Evolutionary conservation across 35 echinoderm and acorn worm genomes (phyloP), one percentile per base, ranked within the genome.

Genomic region (Acanthaster planci): DNA sequence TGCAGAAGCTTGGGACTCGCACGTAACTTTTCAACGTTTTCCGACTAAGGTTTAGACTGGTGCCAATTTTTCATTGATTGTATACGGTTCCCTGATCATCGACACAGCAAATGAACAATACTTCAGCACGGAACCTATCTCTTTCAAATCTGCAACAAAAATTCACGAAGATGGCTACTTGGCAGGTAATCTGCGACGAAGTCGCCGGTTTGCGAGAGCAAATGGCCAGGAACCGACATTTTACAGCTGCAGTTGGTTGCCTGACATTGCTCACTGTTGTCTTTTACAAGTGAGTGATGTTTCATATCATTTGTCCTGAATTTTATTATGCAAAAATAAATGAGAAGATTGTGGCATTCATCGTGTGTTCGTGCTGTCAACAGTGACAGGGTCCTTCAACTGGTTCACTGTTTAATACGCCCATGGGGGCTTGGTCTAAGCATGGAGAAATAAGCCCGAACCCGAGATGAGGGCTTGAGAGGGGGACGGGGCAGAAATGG

Each of bases 261-360:
- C 64, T 72, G 8, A 72, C 34, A 31, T 30, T 72, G 34, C 64
- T 72, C 26, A 72, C 64, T 8, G 34, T 72, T 72, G 64, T 72
- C 64, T 72, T 72, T 16, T 72, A 72, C 10, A 72, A 72, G 64
- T 72, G 34, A 72, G 64, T 72, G 26, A 29, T 16, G 30, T 15
- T 72, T 72, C 34, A 72, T 10, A 6, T 29, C 64, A 34, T 72
- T 72, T 29, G 30, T 35, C 34, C 21, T 19, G 10, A 4, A 0
- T 31, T 10, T 72, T 72, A 31, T 30, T 72, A 14, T 6, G 23
- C 26, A 0, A 5, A 72, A 72, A 72, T 68, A 17, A 68, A 10
- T 47, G 60, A 26, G 5, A 59, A 14, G 59, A 27, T 67, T 31
- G 16, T 30, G 30, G 9, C 60, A 68, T 15, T 5, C 26, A 58